Base-by-base conservation (phyloP, 2,797 vertebrate genomes). In the Masticophis lateralis region DNA sequence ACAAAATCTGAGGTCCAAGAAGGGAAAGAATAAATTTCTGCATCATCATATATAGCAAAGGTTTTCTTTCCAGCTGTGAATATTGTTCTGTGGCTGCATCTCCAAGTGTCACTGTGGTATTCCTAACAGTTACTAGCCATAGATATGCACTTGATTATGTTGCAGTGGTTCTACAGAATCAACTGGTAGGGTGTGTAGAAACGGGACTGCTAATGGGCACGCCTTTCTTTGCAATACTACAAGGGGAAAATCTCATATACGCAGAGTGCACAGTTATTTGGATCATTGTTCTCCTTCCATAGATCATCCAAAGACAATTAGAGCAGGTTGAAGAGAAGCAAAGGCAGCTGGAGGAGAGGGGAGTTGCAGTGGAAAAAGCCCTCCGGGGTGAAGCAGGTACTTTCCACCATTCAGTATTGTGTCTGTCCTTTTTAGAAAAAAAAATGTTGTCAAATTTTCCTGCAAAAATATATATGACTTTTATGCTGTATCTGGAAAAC, bases 261-360 rank as follows among this genome's bases (percentile, higher is more conserved):
- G 18, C 47, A 66, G 37, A 74, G 32, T 37, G 18, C 9, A 57
- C 20, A 88, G 37, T 88, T 20, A 88, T 60, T 9, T 14, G 88
- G 43, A 8, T 28, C 60, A 51, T 96, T 16, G 56, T 92, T 61
- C 1, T 0, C 88, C 91, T 89, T 27, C 14, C 28, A 10, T 95
- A 99, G 99, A 99, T 99, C 93, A 99, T 99, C 97, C 99, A 99
- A 97, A 98, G 99, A n/a, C 99, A 99, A 97, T 96, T 99, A 97
- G 99, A 99, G 95, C 99, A 99, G 97, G 99, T 99, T 97, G 99
- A 99, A 96, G 99, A 99, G 97, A 99, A 99, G 96, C 99, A 99
- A 98, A 97, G 99, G 95, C 99, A 99, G 96, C 98, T 99, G 2
- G 99, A 99, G 93, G 99, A 99, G 96, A 97, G 99, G 57, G 99